Evolutionary conservation across 2,888 invertebrate genomes (phyloP), one percentile per base, ranked within the genome.

Genomic region (Syrista parreyssii): DNA sequence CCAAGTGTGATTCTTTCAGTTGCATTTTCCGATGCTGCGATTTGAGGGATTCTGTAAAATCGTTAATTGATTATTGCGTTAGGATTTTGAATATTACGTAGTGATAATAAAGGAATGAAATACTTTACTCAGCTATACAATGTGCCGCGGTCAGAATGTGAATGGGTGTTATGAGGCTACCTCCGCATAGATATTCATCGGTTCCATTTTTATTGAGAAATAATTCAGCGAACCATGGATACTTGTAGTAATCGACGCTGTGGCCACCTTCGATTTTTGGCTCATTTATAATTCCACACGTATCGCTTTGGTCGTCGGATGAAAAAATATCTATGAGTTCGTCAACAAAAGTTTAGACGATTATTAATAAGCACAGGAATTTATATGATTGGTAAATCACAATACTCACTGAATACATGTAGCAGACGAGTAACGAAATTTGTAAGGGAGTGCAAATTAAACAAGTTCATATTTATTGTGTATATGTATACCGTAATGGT

Each of bases 221-320:
- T 77, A 97, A 93, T 73, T 97, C 93, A 3, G 96, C 97, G 91
- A 97, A 94, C 97, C 97, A 97, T 11, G 97, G 97, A 91, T 96
- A 97, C 84, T 95, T 94, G 92, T 97, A 55, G 23, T 55, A 55
- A 55, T 55, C 0, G 15, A 55, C 55, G 23, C 55, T 23, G 55
- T 55, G 55, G 9, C 55, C 55, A 55, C 55, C 55, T 55, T 55
- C 55, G 55, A 55, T 55, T 23, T 55, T 55, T 6, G 55, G 55
- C 55, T 55, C 55, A 23, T 9, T 55, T 55, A 55, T 23, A 55
- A 55, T 23, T 23, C 55, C 55, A 9, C 55, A 55, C 9, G 55
- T 55, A 55, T 23, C 23, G 55, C 15, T 55, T 55, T 23, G 55
- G 9, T 55, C 55, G 23, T 55, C 23, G 9, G 55, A 55, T 0